phyloP scores from a whole-genome alignment of 2,113 vertebrate genomes.

The Benitochromis conjunctus region DNA sequence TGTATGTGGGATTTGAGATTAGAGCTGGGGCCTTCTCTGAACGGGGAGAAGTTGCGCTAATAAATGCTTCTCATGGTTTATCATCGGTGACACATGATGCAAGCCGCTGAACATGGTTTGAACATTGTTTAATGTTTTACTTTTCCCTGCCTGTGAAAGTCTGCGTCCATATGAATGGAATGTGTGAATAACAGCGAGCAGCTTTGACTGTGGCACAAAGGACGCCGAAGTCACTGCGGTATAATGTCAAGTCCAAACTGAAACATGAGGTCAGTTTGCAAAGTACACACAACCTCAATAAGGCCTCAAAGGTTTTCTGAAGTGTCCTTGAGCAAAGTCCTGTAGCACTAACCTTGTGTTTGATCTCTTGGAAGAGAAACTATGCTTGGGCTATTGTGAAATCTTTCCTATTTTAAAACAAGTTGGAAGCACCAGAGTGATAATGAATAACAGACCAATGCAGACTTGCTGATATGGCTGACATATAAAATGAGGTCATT shows the following conservation, averaged over 20 bases:
- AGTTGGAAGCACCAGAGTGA: not conserved
- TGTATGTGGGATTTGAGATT: constrained; percentile 3
- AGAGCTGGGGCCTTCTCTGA: not conserved
- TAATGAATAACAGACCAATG: not conserved
- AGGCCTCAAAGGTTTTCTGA: not conserved
- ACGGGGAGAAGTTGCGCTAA: not conserved
- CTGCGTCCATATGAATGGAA: constrained; percentile 29
- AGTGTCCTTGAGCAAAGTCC: not conserved
- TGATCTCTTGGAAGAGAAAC: not conserved
- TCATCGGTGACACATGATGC: not conserved
- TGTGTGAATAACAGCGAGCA: constrained; percentile 26
- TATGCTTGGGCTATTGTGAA: not conserved
- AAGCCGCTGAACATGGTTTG: constrained; percentile 19
- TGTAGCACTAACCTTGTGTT: not conserved
- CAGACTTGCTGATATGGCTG: not conserved
- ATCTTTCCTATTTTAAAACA: not conserved
- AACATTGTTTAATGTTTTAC: constrained; percentile 57
- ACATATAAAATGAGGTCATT: not conserved
- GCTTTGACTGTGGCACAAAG: not conserved
- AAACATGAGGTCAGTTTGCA: not conserved
- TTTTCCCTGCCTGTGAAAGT: not conserved
- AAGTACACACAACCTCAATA: not conserved
- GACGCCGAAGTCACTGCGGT: not conserved
- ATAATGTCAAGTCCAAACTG: not conserved
- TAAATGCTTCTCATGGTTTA: not conserved